A percentile compares a stretch with the other conserved stretches of the same genome.
Conservation (phyloP, 92 coral and sea anemone genomes). For the Meandrina meandrites region DNA sequence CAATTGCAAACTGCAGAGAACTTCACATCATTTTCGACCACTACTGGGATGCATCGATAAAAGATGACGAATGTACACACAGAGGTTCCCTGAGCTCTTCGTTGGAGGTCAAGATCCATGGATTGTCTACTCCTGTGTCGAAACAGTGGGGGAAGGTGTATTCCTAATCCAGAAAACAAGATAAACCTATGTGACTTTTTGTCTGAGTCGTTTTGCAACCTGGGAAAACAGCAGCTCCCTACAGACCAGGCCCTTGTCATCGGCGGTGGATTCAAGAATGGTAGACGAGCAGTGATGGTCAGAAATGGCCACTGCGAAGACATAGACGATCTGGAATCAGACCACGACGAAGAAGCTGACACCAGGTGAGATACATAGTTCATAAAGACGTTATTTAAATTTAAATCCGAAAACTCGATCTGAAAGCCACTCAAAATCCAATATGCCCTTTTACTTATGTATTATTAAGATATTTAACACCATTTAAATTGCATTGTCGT, state of each 20-base stretch:
- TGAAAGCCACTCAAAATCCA: background rate
- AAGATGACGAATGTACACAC: constrained; percentile 40
- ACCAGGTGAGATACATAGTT: constrained; percentile 24
- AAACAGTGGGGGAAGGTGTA: constrained; percentile 57
- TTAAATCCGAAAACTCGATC: background rate
- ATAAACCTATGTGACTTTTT: constrained; percentile 29
- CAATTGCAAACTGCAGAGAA: constrained; percentile 19
- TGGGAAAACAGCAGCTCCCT: constrained; percentile 33
- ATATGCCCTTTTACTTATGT: background rate
- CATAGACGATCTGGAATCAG: constrained; percentile 10
- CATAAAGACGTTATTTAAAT: background rate
- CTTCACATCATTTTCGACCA: constrained; percentile 55
- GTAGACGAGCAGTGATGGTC: background rate
- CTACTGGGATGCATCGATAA: constrained; percentile 48
- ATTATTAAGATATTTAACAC: background rate
- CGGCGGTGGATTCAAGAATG: background rate
- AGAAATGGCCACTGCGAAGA: background rate
- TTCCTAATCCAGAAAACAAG: constrained; percentile 44
- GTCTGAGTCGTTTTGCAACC: constrained; percentile 31
- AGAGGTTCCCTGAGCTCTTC: constrained; percentile 36
- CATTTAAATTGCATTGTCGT: background rate
- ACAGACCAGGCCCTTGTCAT: background rate
- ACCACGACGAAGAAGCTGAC: constrained; percentile 62
- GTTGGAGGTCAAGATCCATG: constrained; percentile 39
- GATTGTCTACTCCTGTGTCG: constrained; percentile 44